phyloP scores from a whole-genome alignment of 2,797 vertebrate genomes.

The Pterois miles region DNA sequence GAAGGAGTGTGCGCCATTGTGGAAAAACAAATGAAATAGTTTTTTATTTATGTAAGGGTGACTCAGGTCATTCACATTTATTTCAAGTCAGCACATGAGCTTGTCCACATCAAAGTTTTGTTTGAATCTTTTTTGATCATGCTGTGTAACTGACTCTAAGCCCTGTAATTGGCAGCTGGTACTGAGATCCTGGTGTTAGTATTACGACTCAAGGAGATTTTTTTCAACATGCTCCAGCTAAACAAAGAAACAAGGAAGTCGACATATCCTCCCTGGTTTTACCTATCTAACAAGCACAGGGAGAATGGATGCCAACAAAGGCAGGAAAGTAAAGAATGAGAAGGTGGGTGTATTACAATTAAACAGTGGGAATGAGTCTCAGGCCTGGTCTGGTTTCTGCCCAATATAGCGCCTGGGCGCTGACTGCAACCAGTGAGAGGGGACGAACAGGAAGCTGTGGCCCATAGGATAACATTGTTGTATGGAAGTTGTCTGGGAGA shows the following conservation, averaged over 20 bases:
- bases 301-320: constrained; percentile 80
- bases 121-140: constrained; percentile 13
- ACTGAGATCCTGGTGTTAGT: constrained; percentile 45
- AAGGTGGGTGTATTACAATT: constrained; percentile 61
- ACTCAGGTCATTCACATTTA: constrained; percentile 14
- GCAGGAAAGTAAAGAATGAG: constrained; percentile 80
- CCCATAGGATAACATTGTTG: constrained; percentile 84
- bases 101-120: constrained; percentile 33
- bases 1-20: constrained; percentile 44
- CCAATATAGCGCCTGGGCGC: constrained; percentile 80
- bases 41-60: constrained; percentile 26
- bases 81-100: background rate
- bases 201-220: constrained; percentile 34
- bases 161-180: constrained; percentile 32
- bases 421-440: constrained; percentile 63
- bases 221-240: constrained; percentile 31
- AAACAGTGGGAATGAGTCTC: constrained; percentile 70
- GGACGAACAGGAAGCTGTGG: constrained; percentile 79
- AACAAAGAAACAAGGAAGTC: constrained; percentile 80
- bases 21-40: background rate
- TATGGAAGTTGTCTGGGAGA: constrained; percentile 68
- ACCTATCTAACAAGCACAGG: constrained; percentile 74
- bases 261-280: constrained; percentile 71
- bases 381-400: constrained; percentile 68
- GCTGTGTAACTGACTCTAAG: constrained; percentile 46